phyloP scores from a whole-genome alignment of 2,113 vertebrate genomes.

The Pyxicephalus adspersus region DNA sequence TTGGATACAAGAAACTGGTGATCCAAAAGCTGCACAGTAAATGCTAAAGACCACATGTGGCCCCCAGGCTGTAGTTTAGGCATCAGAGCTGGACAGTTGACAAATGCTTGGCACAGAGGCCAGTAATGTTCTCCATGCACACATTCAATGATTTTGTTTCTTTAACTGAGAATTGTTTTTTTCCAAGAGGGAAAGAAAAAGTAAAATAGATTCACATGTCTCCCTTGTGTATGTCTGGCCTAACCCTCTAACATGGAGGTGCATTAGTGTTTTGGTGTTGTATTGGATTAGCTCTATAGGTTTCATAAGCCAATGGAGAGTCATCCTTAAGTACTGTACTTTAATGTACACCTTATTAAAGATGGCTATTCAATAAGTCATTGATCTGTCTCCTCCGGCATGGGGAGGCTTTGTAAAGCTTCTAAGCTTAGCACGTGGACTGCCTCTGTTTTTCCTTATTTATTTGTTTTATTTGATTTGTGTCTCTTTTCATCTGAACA shows the following conservation, averaged over 20 bases:
- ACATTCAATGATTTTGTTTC: no score
- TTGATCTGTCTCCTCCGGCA: conserved; percentile 26
- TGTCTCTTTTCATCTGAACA: not conserved
- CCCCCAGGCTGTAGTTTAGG: no score
- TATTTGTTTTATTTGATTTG: not conserved
- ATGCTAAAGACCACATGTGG: no score
- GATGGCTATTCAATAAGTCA: conserved; percentile 53
- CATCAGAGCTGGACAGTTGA: no score
- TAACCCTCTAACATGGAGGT: not conserved
- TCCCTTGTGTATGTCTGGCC: conserved; percentile 30
- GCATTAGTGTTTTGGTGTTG: conserved; percentile 49
- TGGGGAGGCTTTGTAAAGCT: conserved; percentile 2
- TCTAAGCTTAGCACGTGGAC: conserved; percentile 2
- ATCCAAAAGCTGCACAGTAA: no score
- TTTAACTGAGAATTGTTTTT: not conserved
- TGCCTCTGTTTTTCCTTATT: not conserved
- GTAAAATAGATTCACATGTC: not conserved
- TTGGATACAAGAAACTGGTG: no score
- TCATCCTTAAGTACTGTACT: conserved; percentile 43
- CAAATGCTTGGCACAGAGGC: no score
- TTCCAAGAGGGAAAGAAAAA: conserved; percentile 1
- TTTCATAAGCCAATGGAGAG: conserved; percentile 50
- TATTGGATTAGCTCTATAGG: conserved; percentile 46
- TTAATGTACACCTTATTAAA: conserved; percentile 55
- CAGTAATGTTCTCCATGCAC: no score